Conservation (phyloP, 2,797 vertebrate genomes). For the Propithecus perrieri region DNA sequence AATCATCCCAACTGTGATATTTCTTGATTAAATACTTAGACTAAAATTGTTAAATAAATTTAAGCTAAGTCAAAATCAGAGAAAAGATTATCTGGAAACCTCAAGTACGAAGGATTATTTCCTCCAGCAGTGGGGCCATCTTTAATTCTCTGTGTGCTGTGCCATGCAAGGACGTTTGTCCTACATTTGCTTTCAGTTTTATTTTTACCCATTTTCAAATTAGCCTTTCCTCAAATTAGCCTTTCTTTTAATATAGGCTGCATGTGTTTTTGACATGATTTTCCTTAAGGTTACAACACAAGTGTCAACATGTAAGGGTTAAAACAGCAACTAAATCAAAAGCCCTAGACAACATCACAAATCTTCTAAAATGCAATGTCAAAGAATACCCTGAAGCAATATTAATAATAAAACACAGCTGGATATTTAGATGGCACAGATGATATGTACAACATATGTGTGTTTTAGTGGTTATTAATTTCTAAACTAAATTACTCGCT, state of each 20-base stretch:
- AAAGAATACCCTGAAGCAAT: background rate
- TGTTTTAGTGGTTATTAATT: background rate
- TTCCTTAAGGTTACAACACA: background rate
- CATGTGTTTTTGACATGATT: background rate
- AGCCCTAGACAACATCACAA: background rate
- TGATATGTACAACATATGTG: background rate
- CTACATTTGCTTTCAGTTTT: background rate
- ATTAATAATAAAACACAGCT: background rate
- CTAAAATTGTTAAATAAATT: background rate
- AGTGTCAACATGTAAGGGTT: background rate
- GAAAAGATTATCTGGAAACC: background rate
- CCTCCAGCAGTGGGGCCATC: background rate
- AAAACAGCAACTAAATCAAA: background rate
- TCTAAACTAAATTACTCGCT: background rate
- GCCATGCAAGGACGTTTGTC: background rate
- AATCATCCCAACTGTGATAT: background rate
- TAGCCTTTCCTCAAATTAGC: background rate
- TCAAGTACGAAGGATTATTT: background rate
- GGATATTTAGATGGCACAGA: background rate
- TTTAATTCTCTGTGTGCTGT: background rate
- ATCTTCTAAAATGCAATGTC: background rate
- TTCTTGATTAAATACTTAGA: background rate
- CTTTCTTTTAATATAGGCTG: background rate
- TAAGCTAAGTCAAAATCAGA: background rate
- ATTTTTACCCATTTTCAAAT: conserved; percentile 1